Conservation (phyloP, 53 echinoderm and acorn worm species). For the Holothuria leucospilota region DNA sequence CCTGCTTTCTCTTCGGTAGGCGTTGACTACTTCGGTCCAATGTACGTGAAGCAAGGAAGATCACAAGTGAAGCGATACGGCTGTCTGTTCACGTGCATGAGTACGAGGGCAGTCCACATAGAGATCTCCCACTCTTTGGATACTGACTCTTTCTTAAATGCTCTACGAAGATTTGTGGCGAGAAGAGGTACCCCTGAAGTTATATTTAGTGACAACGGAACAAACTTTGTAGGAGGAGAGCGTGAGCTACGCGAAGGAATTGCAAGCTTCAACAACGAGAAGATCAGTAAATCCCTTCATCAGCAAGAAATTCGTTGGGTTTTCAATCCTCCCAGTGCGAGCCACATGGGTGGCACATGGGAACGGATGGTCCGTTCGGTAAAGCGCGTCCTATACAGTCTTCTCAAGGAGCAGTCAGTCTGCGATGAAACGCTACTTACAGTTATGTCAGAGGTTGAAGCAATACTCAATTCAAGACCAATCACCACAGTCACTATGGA, state of each 20-base stretch:
- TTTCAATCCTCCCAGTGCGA: slow-evolving; percentile 69
- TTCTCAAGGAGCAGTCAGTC: slow-evolving; percentile 50
- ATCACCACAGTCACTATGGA: slow-evolving; percentile 56
- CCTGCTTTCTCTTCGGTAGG: slow-evolving; percentile 61
- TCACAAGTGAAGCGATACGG: slow-evolving; percentile 64
- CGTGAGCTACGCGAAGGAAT: no score
- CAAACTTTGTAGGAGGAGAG: slow-evolving; percentile 65
- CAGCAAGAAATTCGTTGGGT: slow-evolving; percentile 60
- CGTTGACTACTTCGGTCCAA: no score
- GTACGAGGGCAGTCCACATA: slow-evolving; percentile 65
- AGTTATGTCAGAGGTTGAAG: slow-evolving; percentile 74
- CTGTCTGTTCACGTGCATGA: slow-evolving; percentile 62
- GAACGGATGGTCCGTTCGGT: slow-evolving; percentile 61
- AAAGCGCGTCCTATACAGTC: slow-evolving; percentile 44
- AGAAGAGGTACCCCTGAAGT: slow-evolving; percentile 55
- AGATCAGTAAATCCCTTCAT: slow-evolving; percentile 35
- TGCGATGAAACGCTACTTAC: slow-evolving; percentile 52
- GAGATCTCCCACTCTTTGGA: slow-evolving; percentile 70
- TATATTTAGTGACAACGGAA: slow-evolving; percentile 67
- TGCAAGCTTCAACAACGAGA: no score
- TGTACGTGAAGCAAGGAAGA: slow-evolving; percentile 19
- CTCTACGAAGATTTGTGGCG: slow-evolving; percentile 60
- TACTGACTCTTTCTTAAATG: slow-evolving; percentile 61
- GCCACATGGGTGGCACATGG: slow-evolving; percentile 73
- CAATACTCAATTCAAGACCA: slow-evolving; percentile 64